phyloP scores from a whole-genome alignment of 2,888 invertebrate genomes.

The Heliconius cydno region DNA sequence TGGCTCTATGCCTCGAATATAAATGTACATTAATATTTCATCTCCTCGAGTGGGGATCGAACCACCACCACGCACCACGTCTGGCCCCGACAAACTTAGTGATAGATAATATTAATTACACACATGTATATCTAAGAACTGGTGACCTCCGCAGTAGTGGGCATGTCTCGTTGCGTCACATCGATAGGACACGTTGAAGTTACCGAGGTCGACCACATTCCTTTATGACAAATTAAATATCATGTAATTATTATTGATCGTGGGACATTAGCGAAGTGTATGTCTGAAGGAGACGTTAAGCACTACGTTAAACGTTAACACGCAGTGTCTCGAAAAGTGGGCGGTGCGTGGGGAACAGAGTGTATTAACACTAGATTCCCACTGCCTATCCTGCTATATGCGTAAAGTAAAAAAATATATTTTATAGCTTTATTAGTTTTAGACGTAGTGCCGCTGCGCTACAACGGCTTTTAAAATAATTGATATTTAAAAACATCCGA shows the following conservation, averaged over 20 bases:
- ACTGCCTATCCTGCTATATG: neutral
- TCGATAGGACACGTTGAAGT: neutral
- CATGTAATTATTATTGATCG: neutral
- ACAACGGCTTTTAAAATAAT: too few species aligned
- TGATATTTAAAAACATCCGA: too few species aligned
- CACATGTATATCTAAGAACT: neutral
- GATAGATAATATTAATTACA: conserved; percentile 1
- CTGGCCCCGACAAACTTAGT: too few species aligned
- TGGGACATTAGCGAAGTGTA: neutral
- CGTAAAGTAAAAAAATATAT: neutral
- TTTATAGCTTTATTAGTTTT: too few species aligned
- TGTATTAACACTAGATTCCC: neutral
- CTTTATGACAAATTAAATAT: conserved; percentile 4
- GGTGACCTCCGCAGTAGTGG: neutral
- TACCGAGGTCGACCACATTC: neutral
- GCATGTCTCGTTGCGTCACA: neutral
- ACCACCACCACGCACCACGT: neutral
- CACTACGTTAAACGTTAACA: neutral
- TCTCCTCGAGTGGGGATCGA: neutral
- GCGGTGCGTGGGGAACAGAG: too few species aligned
- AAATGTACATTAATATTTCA: too few species aligned
- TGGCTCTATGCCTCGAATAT: too few species aligned
- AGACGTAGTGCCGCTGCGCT: too few species aligned
- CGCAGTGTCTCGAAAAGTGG: neutral
- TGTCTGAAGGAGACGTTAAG: neutral